Base-by-base conservation (phyloP, 2,797 vertebrate species). In the Chloroceryle inda region DNA sequence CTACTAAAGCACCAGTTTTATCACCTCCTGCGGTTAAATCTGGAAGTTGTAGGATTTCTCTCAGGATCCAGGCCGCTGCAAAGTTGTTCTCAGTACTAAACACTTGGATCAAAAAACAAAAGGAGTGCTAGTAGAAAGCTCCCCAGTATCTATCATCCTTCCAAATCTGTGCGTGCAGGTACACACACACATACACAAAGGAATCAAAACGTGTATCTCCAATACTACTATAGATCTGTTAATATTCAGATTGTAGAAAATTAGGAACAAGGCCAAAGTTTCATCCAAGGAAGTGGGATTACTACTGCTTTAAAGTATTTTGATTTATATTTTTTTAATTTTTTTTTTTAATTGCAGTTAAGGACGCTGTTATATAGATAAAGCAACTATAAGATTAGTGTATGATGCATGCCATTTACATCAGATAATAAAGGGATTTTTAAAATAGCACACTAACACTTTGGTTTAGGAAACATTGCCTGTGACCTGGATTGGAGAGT, bases 131-230 rank as follows among this genome's bases (percentile, higher is more conserved):
- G 56, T 0, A 47, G 27, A 75, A 67, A 67, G 40, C 21, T 62
- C 3, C 13, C 6, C 22, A 11, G 24, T 14, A 27, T 45, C 8
- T 38, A 4, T 33, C 53, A 40, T 15, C 35, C n/a, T 38, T 72
- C 44, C 44, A 31, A 91, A 67, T 58, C 1, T 55, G 10, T 17
- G 20, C 11, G 11, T 5, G 17, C 2, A 11, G 5, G 26, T 37
- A 47, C 9, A 7, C 10, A 29, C 0, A 19, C 9, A 29, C 29
- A 45, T 10, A n/a, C 20, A 40, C 16, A 14, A 0, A 52, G 17
- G 9, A 61, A 40, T 10, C 56, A 24, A 35, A 24, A 15, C 8
- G 47, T 5, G 17, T 18, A 63, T 47, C 21, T 68, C 16, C 61
- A 14, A 49, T 31, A 67, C 13, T 24, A 35, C 9, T 37, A 76